Conservation (phyloP, 2,797 vertebrate genomes). For the Myotis pilosus region DNA sequence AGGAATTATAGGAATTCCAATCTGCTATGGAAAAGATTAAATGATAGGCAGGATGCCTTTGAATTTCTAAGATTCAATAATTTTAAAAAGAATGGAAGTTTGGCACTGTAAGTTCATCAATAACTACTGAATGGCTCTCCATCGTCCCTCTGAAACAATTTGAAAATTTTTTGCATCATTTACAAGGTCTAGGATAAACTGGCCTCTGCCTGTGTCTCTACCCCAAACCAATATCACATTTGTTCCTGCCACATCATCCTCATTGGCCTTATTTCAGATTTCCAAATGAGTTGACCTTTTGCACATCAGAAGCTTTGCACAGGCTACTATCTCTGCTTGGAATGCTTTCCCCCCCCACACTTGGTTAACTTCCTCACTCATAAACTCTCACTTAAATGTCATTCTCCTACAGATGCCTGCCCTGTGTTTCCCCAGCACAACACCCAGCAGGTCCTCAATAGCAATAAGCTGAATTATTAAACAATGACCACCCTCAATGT, state of each 20-base stretch:
- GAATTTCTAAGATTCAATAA: background rate
- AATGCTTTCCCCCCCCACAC: background rate
- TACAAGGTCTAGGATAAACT: background rate
- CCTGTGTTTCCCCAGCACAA: background rate
- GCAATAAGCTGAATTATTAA: background rate
- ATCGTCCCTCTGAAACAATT: background rate
- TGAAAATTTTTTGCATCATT: background rate
- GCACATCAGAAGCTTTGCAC: background rate
- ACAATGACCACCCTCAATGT: background rate
- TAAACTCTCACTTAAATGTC: background rate
- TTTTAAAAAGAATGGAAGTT: background rate
- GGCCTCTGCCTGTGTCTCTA: background rate
- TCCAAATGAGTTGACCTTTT: background rate
- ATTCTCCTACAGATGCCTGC: background rate
- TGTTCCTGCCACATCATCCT: background rate
- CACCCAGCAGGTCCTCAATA: background rate
- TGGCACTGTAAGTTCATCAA: background rate
- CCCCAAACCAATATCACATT: background rate
- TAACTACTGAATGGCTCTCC: background rate
- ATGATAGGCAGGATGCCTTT: background rate
- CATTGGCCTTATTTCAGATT: background rate
- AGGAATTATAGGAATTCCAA: background rate
- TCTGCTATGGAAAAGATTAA: background rate
- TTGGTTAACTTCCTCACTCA: background rate
- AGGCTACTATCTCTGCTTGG: background rate